phyloP scores from a whole-genome alignment of 2,888 invertebrate genomes.

The Dicycla oo region DNA sequence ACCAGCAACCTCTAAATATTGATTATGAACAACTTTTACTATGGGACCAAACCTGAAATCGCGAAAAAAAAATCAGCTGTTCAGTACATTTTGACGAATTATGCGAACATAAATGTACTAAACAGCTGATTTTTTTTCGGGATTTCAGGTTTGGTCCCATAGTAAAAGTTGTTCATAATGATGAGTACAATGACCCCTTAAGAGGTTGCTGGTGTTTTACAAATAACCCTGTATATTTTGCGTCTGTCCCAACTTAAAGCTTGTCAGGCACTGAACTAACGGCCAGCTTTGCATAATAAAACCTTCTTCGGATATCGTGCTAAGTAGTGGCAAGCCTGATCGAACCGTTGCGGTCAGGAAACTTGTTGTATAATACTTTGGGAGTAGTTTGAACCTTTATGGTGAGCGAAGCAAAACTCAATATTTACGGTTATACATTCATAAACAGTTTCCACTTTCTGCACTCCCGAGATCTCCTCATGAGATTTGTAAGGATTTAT shows the following conservation, averaged over 20 bases:
- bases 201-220: no score
- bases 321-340: constrained; percentile 1
- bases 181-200: no score
- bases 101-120: no score
- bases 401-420: background rate
- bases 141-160: no score
- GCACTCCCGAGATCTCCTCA: background rate
- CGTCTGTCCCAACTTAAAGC: background rate
- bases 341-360: background rate
- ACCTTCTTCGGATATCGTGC: background rate
- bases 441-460: background rate
- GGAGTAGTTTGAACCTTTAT: background rate
- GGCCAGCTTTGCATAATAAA: constrained; percentile 15
- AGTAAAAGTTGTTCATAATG: no score
- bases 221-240: no score
- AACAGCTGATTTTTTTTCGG: no score
- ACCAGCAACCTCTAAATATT: no score
- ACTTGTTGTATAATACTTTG: constrained; percentile 14
- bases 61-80: no score
- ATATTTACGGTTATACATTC: background rate
- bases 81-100: no score
- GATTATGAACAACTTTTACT: no score
- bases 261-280: background rate
- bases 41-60: no score
- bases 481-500: background rate